Percentiles rank a stretch among this genome's conserved stretches.
phyloP scores from a whole-genome alignment of 2,888 invertebrate species.

The Pristionchus entomophagus region DNA sequence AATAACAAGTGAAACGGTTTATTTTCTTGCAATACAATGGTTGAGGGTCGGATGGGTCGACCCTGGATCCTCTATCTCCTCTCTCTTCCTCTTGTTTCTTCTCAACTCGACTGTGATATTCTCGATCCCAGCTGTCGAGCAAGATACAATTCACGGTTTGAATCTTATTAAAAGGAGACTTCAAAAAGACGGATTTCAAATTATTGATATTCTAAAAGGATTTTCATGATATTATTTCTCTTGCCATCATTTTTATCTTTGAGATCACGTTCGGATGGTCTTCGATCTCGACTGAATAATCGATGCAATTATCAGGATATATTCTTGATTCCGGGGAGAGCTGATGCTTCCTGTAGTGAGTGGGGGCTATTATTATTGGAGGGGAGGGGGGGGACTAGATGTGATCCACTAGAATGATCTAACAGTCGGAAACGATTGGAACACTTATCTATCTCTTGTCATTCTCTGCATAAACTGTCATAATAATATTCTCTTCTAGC shows the following conservation, averaged over 20 bases:
- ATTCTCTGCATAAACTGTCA: not conserved
- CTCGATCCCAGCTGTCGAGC: constrained; percentile 70
- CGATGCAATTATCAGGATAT: constrained; percentile 74
- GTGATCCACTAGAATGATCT: not conserved
- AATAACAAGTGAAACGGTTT: no score
- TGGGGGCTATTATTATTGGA: constrained; percentile 46
- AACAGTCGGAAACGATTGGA: not conserved
- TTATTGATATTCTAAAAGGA: no score
- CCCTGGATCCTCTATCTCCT: not conserved
- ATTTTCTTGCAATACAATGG: no score
- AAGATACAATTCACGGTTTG: constrained; percentile 47
- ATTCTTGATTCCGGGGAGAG: constrained; percentile 74
- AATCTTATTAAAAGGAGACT: no score
- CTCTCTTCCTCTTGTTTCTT: constrained; percentile 2
- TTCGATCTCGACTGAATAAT: constrained; percentile 44
- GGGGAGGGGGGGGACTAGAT: not conserved
- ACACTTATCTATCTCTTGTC: not conserved
- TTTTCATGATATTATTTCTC: no score
- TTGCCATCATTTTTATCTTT: no score
- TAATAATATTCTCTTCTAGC: constrained; percentile 63
- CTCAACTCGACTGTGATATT: constrained; percentile 69
- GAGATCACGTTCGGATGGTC: constrained; percentile 38
- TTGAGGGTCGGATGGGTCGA: constrained; percentile 33
- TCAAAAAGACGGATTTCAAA: no score
- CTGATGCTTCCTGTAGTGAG: constrained; percentile 75